These are phyloP conservation scores for Halcyon chelicuti DNA, from an alignment of 2,797 vertebrate species.

Conservation along the genomic window DNA sequence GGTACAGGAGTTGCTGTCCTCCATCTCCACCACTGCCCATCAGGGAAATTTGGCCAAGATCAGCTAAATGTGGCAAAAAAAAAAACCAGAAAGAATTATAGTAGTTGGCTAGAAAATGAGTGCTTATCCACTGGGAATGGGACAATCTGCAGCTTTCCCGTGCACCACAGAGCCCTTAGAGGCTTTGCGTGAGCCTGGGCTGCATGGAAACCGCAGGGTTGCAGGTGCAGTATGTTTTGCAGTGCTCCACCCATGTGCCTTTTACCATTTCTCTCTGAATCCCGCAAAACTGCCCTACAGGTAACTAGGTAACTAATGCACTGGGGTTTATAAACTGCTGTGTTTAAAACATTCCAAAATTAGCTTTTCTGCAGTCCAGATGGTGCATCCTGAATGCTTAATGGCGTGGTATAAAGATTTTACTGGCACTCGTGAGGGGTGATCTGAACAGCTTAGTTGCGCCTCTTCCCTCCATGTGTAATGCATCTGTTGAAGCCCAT, in stretches of 20 bases:
- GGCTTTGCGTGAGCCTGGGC: neutral
- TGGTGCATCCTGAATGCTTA: neutral
- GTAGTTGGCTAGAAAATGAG: neutral
- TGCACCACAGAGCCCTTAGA: accelerated
- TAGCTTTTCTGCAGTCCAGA: slow-evolving; percentile 47
- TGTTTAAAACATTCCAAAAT: slow-evolving; percentile 37
- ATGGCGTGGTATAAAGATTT: slow-evolving; percentile 9
- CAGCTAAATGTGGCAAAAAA: neutral
- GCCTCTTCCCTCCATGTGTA: neutral
- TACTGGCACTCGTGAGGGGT: neutral
- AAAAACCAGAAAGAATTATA: neutral
- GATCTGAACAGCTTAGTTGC: neutral
- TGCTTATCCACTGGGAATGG: accelerated
- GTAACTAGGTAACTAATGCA: slow-evolving; percentile 26
- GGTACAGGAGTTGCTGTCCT: neutral
- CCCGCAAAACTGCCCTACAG: neutral
- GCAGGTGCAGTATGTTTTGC: neutral
- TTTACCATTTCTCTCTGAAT: neutral
- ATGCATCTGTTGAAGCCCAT: neutral
- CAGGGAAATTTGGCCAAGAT: neutral
- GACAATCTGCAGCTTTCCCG: neutral
- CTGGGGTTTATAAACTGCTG: neutral
- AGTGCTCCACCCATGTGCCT: accelerated
- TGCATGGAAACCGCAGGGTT: accelerated
- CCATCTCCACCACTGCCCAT: accelerated